phyloP scores from a whole-genome alignment of 2,797 vertebrate species.

The Sebastes kiyomatsui region DNA sequence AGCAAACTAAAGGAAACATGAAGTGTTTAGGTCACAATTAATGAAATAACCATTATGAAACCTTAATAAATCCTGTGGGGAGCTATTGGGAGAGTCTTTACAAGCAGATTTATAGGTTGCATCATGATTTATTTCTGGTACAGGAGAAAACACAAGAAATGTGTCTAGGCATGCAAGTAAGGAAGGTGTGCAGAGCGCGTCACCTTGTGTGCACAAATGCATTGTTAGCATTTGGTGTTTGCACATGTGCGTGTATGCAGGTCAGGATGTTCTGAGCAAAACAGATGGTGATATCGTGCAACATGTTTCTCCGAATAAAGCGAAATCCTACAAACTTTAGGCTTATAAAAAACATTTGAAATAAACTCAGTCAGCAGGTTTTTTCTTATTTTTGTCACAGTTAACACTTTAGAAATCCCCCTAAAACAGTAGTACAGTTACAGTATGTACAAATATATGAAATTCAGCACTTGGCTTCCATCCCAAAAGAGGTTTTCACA shows the following conservation, averaged over 20 bases:
- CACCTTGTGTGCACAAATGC: background rate
- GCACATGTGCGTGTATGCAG: conserved; percentile 32
- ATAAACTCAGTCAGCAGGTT: background rate
- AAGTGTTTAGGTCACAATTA: background rate
- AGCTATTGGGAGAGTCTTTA: background rate
- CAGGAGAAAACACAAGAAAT: background rate
- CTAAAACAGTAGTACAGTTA: background rate
- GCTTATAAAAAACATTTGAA: background rate
- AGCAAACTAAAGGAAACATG: background rate
- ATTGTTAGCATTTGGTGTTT: conserved; percentile 20
- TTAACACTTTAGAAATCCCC: background rate
- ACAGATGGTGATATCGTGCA: conserved; percentile 29
- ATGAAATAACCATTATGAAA: background rate
- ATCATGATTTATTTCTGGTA: conserved; percentile 18
- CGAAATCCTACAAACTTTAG: background rate
- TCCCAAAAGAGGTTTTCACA: background rate
- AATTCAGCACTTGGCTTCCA: background rate
- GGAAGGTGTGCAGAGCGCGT: background rate
- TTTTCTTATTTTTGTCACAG: background rate
- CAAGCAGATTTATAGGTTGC: background rate
- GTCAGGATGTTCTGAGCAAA: conserved; percentile 44
- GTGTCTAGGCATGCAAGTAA: conserved; percentile 10
- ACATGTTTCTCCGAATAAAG: background rate
- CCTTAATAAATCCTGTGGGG: background rate
- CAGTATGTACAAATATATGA: background rate